Conservation (phyloP, 2,888 invertebrate species). For the Tetanocera ferruginea region DNA sequence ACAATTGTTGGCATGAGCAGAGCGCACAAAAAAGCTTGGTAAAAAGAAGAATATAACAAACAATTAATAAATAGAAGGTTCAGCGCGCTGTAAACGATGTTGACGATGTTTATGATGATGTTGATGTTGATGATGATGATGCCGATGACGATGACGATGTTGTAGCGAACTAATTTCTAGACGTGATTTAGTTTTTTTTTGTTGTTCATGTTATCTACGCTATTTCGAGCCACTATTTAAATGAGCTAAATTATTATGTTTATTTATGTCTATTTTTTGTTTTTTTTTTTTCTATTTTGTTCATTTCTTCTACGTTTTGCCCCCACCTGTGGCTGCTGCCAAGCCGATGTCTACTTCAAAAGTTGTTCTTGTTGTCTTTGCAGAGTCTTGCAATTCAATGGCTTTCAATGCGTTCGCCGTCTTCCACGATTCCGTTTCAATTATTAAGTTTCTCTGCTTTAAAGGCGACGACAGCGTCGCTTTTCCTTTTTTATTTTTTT, state of each 20-base stretch:
- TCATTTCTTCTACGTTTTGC: neutral
- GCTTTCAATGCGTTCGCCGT: conserved; percentile 52
- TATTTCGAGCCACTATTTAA: no score
- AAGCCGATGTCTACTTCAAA: conserved; percentile 38
- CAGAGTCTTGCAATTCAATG: conserved; percentile 37
- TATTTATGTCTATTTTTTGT: neutral
- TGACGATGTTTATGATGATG: neutral
- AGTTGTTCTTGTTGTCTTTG: conserved; percentile 40
- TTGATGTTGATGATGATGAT: neutral
- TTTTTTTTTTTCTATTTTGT: neutral
- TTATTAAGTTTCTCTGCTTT: conserved; percentile 39
- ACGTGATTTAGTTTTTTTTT: neutral
- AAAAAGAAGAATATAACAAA: neutral
- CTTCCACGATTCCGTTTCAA: conserved; percentile 57
- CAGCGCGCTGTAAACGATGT: neutral
- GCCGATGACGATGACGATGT: neutral
- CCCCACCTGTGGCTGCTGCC: conserved; percentile 51
- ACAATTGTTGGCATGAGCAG: neutral
- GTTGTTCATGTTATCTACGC: neutral
- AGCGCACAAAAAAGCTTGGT: neutral
- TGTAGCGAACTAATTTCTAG: neutral
- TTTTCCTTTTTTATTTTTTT: neutral
- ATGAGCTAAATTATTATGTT: neutral
- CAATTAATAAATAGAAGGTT: neutral
- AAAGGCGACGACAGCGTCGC: neutral